Base-by-base conservation (phyloP, 1,140 invertebrate genomes). In the Euwallacea similis region DNA sequence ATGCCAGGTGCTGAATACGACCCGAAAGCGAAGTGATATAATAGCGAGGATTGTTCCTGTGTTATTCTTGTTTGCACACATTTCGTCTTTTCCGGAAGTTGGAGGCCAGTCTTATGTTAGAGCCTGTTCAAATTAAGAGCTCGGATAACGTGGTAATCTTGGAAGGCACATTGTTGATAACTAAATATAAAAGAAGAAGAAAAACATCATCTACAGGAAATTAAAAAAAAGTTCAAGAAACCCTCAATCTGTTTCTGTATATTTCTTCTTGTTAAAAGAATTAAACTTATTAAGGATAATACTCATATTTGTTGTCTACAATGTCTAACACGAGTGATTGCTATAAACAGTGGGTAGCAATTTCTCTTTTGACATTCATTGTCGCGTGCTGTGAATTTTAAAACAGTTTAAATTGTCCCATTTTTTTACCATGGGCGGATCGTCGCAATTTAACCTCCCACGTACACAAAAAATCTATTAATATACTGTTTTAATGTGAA, bases 1-100 rank as follows among this genome's bases (percentile, higher is more conserved):
- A 63, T 50, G 61, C 61, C 61, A 63, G 61, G 61, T 63, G 61
- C 61, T 15, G 61, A 63, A 63, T 63, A 61, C 55, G 55, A 61
- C 21, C 59, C 59, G 10, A 56, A 61, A 61, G 59, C 42, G 10
- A 43, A 63, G 61, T 47, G 44, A 63, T 16, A 63, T 46, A 63
- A 63, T 63, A 63, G 42, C 44, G 46, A 63, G 11, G 44, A 61
- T 61, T 61, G 59, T 61, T 61, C 21, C 15, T 13, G 11, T 41
- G 16, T 60, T 56, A 56, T 56, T 56, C 54, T 11, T 63, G 44
- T 63, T 63, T 63, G 61, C 46, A 63, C 61, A 63, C 42, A 50
- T 47, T 63, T 63, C 21, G 11, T 47, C 15, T 10, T 16, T 47
- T 47, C 61, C 61, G 61, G 44, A 63, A 63, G 61, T 43, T 41